Evolutionary conservation across 64 coral and sea anemone species (phyloP), one percentile per base, ranked within the genome.

Genomic region (Hydrozoanthus tunicans): DNA sequence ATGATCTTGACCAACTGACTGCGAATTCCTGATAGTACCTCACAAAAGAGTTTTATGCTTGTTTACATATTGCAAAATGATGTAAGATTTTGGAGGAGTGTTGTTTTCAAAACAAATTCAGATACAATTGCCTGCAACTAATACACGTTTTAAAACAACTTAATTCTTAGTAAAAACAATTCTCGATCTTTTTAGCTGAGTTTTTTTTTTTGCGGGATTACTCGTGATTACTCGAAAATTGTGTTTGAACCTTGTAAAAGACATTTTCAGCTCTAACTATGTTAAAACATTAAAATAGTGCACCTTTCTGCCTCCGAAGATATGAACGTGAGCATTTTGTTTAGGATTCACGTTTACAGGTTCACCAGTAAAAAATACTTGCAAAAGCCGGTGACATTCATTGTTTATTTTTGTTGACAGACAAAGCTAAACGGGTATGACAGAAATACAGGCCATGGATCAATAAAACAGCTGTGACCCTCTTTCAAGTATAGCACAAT

Each of bases 41-140:
- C 20, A 58, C 84, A 65, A 88, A 88, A 88, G 84, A 24, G 70
- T 75, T 88, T 75, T 86, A 51, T 58, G 56, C 43, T 4, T 88
- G 84, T 88, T 88, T 88, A 88, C 84, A 88, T 88, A 69, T 57
- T 88, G 7, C 2, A 55, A 72, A 74, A 88, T 88, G 84, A 88
- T 88, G 84, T 88, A 88, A 88, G 84, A 88, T 74, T 88, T 88
- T 56, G 51, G 70, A 25, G 56, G 73, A 88, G 23, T 10, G 17
- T 88, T 88, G 6, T 88, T 75, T 56, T 88, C 9, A 75, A 88
- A 88, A 88, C 84, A 88, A 26, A 88, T 8, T 60, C 7, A 56
- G 12, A 74, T 59, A 17, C 25, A 59, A 14, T 74, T 63, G 58
- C 55, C 32, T 26, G 55, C 54, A 6, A 74, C 13, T 74, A 3